These are phyloP conservation scores for Chymomyza amoena DNA, from an alignment of 2,888 invertebrate species.

Conservation along the genomic window DNA sequence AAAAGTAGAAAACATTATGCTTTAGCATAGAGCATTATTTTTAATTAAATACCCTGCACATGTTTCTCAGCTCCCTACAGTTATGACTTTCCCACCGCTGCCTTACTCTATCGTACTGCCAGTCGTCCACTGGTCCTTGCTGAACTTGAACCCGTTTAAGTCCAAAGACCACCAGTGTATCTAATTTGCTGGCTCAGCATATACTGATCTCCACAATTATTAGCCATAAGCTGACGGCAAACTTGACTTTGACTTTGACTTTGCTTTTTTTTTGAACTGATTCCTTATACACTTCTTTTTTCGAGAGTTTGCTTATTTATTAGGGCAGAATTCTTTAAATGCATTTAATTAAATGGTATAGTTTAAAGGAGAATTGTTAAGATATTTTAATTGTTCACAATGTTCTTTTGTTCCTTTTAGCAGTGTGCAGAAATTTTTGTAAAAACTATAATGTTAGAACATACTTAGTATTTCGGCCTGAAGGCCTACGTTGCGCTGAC, in stretches of 20 bases:
- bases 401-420: no score
- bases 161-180: slow-evolving; percentile 48
- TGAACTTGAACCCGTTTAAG: background rate
- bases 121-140: background rate
- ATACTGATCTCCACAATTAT: slow-evolving; percentile 51
- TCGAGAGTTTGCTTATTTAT: no score
- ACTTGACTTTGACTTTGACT: background rate
- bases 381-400: no score
- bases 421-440: no score
- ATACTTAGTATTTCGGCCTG: no score
- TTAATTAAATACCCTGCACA: slow-evolving; percentile 68
- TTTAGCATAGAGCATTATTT: slow-evolving; percentile 67
- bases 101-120: background rate
- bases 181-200: slow-evolving; percentile 32
- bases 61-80: slow-evolving; percentile 19
- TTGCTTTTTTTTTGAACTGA: slow-evolving; percentile 46
- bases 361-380: no score
- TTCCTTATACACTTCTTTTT: slow-evolving; percentile 49
- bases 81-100: background rate
- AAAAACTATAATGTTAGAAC: no score
- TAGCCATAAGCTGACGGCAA: slow-evolving; percentile 63
- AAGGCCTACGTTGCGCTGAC: no score
- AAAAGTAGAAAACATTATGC: slow-evolving; percentile 44
- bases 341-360: no score
- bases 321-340: no score